Conservation (phyloP, 2,113 vertebrate species). For the Anguilla rostrata region DNA sequence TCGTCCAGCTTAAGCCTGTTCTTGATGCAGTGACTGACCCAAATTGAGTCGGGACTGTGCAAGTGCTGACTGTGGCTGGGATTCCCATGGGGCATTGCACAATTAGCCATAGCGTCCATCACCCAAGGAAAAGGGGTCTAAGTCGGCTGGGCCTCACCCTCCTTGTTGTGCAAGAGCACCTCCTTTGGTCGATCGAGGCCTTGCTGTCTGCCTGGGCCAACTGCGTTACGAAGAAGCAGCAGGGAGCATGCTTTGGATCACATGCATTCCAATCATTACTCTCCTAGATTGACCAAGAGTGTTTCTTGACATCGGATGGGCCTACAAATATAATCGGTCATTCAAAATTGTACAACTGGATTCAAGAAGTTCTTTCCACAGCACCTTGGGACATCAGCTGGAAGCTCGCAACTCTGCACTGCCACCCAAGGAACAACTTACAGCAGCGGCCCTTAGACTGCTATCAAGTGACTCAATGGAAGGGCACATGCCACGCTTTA, state of each 20-base stretch:
- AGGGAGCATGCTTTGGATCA: too few species aligned
- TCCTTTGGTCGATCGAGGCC: too few species aligned
- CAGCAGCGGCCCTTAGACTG: background rate
- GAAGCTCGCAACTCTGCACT: background rate
- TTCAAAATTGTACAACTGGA: too few species aligned
- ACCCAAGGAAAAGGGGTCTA: background rate
- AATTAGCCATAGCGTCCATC: background rate
- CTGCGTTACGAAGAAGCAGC: too few species aligned
- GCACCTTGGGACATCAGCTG: background rate
- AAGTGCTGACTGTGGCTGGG: background rate
- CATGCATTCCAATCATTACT: too few species aligned
- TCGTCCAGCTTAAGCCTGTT: background rate
- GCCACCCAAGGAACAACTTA: background rate
- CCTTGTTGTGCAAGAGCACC: too few species aligned
- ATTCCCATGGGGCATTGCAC: background rate
- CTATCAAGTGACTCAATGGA: background rate
- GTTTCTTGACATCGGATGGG: too few species aligned
- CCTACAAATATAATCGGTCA: too few species aligned
- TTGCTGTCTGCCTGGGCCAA: too few species aligned
- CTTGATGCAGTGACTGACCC: background rate
- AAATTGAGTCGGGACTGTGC: background rate
- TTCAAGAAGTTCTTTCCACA: background rate
- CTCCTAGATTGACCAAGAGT: too few species aligned
- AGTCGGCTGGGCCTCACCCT: background rate
- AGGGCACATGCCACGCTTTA: background rate